Base-by-base conservation (phyloP, 2,797 vertebrate genomes). In the Poecilia picta region DNA sequence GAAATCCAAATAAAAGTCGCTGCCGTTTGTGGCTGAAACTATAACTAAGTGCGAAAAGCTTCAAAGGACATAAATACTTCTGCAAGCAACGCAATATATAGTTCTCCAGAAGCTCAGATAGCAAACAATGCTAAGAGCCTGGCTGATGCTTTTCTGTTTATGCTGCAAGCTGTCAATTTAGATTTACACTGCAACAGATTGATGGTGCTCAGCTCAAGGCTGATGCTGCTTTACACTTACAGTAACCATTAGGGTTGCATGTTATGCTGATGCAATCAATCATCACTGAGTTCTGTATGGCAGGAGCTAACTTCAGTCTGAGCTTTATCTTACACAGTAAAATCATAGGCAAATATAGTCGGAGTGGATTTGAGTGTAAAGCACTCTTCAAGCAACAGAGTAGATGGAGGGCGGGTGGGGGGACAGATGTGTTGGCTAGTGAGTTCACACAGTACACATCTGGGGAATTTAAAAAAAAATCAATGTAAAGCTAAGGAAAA, bases 311-410 rank as follows among this genome's bases (percentile, higher is more conserved):
- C 57, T 79, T 79, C 76, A 77, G 1, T 53, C 78, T 71, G 51
- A 70, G 78, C 78, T 87, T 74, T 77, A 88, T 68, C 78, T 79
- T n/a, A 5, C 13, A 81, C 20, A 53, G 74, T 80, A 85, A 76
- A 80, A 64, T 47, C 33, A 31, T 72, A 15, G 78, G 25, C 49
- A 64, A 41, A n/a, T 18, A 49, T 8, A 12, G 1, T 8, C 12
- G 20, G 53, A 41, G 28, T 53, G 12, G 25, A 13, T 57, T 16
- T 28, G 18, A 4, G 28, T 76, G 70, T 0, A 53, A 16, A 20
- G 51, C 46, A 46, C 4, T 64, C 1, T n/a, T 31, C 18, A 70
- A 43, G 43, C 39, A 36, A 59, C 12, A 78, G 23, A 62, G 46
- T 55, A 3, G 33, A 33, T 33, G 33, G n/a, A 53, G 18, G 41